These are phyloP conservation scores for Xestia xanthographa DNA, from an alignment of 2,888 invertebrate genomes.

Conservation along the genomic window DNA sequence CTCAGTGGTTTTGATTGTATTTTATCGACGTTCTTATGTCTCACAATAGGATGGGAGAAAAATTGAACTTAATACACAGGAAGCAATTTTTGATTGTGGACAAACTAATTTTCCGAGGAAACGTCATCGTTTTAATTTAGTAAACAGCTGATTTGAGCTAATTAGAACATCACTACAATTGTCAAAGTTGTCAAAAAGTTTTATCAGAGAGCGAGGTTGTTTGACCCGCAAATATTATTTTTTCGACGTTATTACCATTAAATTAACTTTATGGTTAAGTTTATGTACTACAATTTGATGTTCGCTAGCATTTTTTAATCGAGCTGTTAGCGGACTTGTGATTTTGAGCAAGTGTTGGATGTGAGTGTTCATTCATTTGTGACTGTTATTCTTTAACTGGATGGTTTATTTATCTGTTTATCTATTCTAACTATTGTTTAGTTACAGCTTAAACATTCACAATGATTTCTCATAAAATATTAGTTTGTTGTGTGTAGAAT, in stretches of 20 bases:
- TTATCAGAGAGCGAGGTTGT: conserved; percentile 45
- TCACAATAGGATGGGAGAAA: background rate
- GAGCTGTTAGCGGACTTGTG: conserved; percentile 19
- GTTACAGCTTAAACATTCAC: background rate
- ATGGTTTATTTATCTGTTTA: conserved; percentile 35
- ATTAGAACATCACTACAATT: conserved; percentile 23
- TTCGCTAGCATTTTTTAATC: conserved; percentile 10
- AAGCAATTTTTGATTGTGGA: background rate
- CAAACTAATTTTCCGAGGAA: background rate
- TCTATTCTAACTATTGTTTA: conserved; percentile 13
- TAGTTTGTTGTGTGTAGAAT: conserved; percentile 6
- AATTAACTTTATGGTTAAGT: conserved; percentile 37
- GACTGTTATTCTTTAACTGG: conserved; percentile 9
- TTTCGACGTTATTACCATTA: conserved; percentile 39
- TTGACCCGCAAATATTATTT: conserved; percentile 57
- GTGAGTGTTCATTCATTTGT: conserved; percentile 46
- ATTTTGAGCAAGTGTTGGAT: conserved; percentile 49
- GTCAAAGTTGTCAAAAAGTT: conserved; percentile 65
- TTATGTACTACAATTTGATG: conserved; percentile 15
- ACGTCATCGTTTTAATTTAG: background rate
- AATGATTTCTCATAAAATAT: background rate
- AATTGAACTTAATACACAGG: background rate
- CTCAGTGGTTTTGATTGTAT: background rate
- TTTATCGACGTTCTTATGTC: background rate
- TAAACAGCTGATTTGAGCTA: conserved; percentile 39